Percentiles rank a stretch among this genome's conserved stretches.
Conservation (phyloP, 2,797 vertebrate species). For the Coccyzus lansbergi region DNA sequence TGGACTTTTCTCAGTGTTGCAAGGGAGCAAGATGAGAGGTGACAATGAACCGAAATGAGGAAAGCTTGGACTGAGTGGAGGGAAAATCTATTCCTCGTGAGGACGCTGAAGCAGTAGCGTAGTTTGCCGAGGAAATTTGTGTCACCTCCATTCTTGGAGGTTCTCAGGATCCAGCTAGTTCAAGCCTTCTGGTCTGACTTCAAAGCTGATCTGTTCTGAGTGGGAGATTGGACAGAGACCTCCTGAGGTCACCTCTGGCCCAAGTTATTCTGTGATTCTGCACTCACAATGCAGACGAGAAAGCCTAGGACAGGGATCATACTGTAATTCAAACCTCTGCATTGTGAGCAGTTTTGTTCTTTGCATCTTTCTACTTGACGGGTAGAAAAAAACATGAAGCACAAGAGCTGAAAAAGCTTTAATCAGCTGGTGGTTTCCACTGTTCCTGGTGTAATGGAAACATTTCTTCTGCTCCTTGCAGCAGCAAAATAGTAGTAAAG, state of each 20-base stretch:
- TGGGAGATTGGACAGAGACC: neutral
- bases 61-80: neutral
- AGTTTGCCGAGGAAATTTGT: neutral
- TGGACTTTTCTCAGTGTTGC: neutral
- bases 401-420: neutral
- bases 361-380: neutral
- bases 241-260: neutral
- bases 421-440: neutral
- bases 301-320: neutral
- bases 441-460: conserved; percentile 21
- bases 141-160: neutral
- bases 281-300: neutral
- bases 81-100: neutral
- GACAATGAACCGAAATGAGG: neutral
- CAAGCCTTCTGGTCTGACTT: neutral
- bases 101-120: neutral
- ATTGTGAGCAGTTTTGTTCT: neutral
- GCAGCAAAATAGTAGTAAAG: conserved; percentile 21
- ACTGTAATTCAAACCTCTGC: neutral
- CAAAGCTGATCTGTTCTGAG: neutral
- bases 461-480: neutral
- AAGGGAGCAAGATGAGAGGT: neutral
- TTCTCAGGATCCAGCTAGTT: neutral
- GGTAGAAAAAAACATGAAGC: neutral
- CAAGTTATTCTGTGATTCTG: neutral